Conservation (phyloP, 2,113 vertebrate genomes). For the Fulica atra region DNA sequence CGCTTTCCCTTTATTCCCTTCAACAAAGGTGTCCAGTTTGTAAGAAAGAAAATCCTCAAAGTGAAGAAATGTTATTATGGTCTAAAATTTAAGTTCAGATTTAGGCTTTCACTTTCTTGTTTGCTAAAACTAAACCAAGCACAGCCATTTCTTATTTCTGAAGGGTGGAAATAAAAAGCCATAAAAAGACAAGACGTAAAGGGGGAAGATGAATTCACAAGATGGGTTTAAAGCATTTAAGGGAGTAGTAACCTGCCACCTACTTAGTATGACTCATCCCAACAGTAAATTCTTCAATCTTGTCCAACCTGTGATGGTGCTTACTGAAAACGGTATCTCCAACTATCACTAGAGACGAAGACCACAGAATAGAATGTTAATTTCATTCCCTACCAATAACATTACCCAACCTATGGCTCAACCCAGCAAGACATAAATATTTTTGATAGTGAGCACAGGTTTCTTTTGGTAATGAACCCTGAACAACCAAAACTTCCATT, state of each 20-base stretch:
- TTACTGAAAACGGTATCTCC: not conserved
- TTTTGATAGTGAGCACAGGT: not conserved
- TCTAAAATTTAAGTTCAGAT: slow-evolving; percentile 68
- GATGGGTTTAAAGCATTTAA: not conserved
- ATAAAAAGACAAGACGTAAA: not conserved
- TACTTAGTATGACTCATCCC: not conserved
- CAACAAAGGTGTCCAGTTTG: slow-evolving; percentile 61
- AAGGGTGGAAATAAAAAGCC: not conserved
- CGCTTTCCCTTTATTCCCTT: slow-evolving; percentile 68
- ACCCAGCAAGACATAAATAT: not conserved
- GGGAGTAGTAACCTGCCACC: not conserved
- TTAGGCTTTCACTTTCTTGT: slow-evolving; percentile 47
- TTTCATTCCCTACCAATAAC: not conserved
- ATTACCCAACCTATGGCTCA: not conserved
- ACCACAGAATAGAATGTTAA: not conserved
- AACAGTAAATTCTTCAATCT: not conserved
- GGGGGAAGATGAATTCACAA: not conserved
- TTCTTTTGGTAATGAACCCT: not conserved
- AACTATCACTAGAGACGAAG: not conserved
- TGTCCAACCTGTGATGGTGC: not conserved
- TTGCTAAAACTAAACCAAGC: slow-evolving; percentile 19
- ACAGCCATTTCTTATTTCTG: not conserved
- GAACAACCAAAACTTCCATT: not conserved
- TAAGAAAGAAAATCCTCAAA: slow-evolving; percentile 59
- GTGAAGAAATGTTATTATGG: slow-evolving; percentile 57